phyloP scores from a whole-genome alignment of 1,140 invertebrate genomes.

The Hermetia illucens region DNA sequence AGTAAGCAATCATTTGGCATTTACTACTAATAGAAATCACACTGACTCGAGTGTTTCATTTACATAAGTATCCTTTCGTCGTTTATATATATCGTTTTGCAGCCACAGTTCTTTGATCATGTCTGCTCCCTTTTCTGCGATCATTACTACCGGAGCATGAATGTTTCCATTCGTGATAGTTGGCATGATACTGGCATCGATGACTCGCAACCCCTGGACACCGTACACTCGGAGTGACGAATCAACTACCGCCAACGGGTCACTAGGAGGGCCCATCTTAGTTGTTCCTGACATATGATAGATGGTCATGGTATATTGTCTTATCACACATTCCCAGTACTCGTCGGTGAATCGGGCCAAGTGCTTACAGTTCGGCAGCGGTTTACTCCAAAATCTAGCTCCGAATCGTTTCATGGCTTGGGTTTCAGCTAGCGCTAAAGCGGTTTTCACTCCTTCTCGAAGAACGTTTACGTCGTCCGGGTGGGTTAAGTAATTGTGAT shows the following conservation, averaged over 20 bases:
- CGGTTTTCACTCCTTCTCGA: conserved; percentile 72
- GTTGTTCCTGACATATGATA: conserved; percentile 73
- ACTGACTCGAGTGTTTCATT: too few relatives aligned
- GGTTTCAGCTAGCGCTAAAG: conserved; percentile 62
- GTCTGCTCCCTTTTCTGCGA: conserved; percentile 84
- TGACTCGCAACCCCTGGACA: conserved; percentile 49
- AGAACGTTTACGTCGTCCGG: conserved; percentile 63
- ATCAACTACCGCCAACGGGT: conserved; percentile 72
- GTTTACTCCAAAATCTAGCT: conserved; percentile 52
- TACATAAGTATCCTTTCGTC: too few relatives aligned
- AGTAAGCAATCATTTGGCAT: too few relatives aligned
- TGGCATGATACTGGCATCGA: conserved; percentile 31
- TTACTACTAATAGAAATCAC: too few relatives aligned
- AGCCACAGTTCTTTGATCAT: conserved; percentile 64
- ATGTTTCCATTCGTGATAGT: conserved; percentile 71
- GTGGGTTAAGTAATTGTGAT: conserved; percentile 79
- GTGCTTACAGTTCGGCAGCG: conserved; percentile 65
- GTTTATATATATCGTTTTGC: too few relatives aligned
- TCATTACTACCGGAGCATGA: conserved; percentile 79
- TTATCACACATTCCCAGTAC: conserved; percentile 66
- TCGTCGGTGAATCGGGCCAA: conserved; percentile 60
- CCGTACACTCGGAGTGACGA: conserved; percentile 61
- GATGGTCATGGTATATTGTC: conserved; percentile 75
- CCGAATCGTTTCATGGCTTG: conserved; percentile 58
- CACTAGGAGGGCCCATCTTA: conserved; percentile 67